phyloP scores from a whole-genome alignment of 64 coral and sea anemone genomes.

The Trachythela sp. region DNA sequence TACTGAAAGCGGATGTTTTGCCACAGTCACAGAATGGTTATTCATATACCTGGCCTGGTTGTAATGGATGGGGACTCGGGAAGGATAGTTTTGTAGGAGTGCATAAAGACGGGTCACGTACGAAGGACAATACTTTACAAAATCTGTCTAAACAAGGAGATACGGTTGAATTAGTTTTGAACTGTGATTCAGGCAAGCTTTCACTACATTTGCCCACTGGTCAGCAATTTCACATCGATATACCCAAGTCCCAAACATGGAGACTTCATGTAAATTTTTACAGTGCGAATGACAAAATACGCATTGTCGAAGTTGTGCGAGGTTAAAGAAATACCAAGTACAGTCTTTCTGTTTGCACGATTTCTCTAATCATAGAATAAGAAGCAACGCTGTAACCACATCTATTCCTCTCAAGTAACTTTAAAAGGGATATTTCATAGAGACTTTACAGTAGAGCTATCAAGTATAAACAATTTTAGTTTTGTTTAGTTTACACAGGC shows the following conservation, averaged over 20 bases:
- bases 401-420: no score
- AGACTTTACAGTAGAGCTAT: no score
- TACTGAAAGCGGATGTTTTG: neutral
- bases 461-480: no score
- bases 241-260: neutral
- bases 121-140: neutral
- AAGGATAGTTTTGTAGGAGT: neutral
- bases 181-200: neutral
- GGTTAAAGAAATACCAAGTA: no score
- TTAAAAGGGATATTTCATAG: no score
- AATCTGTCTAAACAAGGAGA: neutral
- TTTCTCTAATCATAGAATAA: no score
- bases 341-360: no score
- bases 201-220: no score
- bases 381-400: no score
- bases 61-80: neutral
- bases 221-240: no score
- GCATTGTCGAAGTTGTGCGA: neutral
- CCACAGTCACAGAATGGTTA: neutral
- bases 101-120: neutral
- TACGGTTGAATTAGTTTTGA: neutral
- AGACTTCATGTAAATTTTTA: neutral
- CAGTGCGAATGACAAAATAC: neutral
- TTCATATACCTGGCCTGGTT: neutral
- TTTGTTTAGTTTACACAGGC: no score